Percentiles rank a stretch among this genome's conserved stretches.
These are phyloP conservation scores for Macrotrachela quadricornifera DNA, from an alignment of 1,140 invertebrate genomes.

Conservation along the genomic window DNA sequence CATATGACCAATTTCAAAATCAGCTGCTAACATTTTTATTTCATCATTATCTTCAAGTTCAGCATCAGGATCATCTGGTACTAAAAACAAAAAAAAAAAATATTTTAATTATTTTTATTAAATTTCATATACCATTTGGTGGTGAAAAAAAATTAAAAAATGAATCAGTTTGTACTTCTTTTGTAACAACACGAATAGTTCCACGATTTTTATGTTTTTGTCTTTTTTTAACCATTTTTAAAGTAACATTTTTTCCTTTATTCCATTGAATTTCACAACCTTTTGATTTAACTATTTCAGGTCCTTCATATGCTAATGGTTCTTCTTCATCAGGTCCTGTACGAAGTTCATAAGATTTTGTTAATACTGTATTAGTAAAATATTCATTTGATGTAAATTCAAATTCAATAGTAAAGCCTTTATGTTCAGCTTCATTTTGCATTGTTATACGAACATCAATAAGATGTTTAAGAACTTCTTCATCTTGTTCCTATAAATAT, in stretches of 20 bases:
- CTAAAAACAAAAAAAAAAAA: not conserved
- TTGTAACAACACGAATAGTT: constrained; percentile 69
- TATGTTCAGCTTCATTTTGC: constrained; percentile 24
- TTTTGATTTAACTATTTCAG: constrained; percentile 78
- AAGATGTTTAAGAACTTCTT: constrained; percentile 73
- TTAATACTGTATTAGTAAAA: constrained; percentile 77
- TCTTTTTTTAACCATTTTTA: constrained; percentile 89
- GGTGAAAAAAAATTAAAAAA: constrained; percentile 98
- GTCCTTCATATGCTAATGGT: constrained; percentile 87
- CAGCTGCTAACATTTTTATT: constrained; percentile 56
- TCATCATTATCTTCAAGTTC: constrained; percentile 28
- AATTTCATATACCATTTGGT: constrained; percentile 30
- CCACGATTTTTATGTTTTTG: constrained; percentile 90
- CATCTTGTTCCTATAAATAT: constrained; percentile 55
- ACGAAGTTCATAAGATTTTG: constrained; percentile 83
- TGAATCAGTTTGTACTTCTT: constrained; percentile 59
- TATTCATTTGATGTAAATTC: constrained; percentile 70
- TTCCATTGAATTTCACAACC: constrained; percentile 80
- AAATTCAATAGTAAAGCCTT: constrained; percentile 71
- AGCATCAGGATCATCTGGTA: constrained; percentile 18
- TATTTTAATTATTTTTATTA: too few relatives aligned
- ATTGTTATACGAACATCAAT: constrained; percentile 66
- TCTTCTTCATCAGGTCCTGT: constrained; percentile 67
- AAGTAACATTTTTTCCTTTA: constrained; percentile 83
- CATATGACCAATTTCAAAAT: constrained; percentile 96